Evolutionary conservation across 1,140 invertebrate genomes (phyloP), one percentile per base, ranked within the genome.

Genomic region (Euura saliciscinereae): DNA sequence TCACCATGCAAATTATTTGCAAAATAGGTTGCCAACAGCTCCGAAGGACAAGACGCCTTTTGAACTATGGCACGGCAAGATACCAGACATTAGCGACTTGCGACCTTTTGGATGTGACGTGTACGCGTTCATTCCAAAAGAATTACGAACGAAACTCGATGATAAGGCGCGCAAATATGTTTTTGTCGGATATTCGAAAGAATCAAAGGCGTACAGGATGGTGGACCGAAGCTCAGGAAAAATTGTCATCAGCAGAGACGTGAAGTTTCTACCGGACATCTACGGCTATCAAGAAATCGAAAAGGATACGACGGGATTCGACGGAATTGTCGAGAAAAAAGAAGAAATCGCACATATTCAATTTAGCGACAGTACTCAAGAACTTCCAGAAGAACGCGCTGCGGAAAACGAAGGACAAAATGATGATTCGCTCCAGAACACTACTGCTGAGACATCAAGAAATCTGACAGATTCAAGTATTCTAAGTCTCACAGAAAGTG

Each of bases 1-100:
- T 11, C 67, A 76, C 11, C 84, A 81, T 4, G 82, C 82, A 4
- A 74, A 71, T 13, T 84, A 87, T 74, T 72, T 86, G 4, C 74
- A 77, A 67, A 88, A 88, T 68, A 71, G 77, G 75, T 8, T 67
- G 7, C 74, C 76, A 10, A 73, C 67, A 2, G 71, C 44, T 7
- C 28, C 72, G 8, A 45, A 51, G 28, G 44, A 13, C 44, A 67
- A 69, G 2, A 75, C 71, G 42, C 73, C 69, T 2, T 65, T 70
- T 51, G 73, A 77, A 44, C 68, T 73, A 71, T 77, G 65, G 59
- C 28, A 28, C 46, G 64, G n/a, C n/a, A 72, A 51, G 73, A 76
- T 64, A 72, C 75, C 13, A 78, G 44, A 76, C 66, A 44, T 76
- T 11, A 42, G 43, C 7, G 72, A 76, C 69, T 13, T 76, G 4